Percentiles rank a stretch among this genome's conserved stretches.
These are phyloP conservation scores for Cyclophora punctaria DNA, from an alignment of 2,888 invertebrate genomes.

Conservation along the genomic window DNA sequence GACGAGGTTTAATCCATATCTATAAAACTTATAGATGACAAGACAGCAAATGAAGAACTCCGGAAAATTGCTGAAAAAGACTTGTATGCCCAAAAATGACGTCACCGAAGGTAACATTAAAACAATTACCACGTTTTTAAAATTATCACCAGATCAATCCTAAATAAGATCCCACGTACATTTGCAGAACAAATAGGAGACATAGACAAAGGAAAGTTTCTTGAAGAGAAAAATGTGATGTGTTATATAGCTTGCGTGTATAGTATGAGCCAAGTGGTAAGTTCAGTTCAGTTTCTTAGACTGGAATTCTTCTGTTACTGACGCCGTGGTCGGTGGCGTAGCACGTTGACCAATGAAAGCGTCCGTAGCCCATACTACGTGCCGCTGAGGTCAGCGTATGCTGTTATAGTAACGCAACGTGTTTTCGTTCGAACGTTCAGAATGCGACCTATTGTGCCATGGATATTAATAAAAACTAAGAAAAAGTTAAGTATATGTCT, in stretches of 20 bases:
- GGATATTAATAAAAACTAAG: no score
- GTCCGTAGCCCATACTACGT: no score
- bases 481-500: no score
- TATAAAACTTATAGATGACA: slow-evolving; percentile 32
- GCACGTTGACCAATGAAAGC: no score
- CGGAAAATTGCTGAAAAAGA: slow-evolving; percentile 35
- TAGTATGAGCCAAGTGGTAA: slow-evolving; percentile 30
- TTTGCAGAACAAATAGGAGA: slow-evolving; percentile 32
- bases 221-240: slow-evolving; percentile 39
- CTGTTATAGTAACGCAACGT: no score
- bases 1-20: not conserved
- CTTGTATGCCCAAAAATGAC: slow-evolving; percentile 38
- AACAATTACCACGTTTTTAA: not conserved
- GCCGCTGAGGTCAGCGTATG: no score
- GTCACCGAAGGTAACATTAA: slow-evolving; percentile 35
- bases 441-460: no score
- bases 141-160: no score
- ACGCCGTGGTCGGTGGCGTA: no score
- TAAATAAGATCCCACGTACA: no score
- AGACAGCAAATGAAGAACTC: slow-evolving; percentile 40
- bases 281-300: slow-evolving; percentile 5
- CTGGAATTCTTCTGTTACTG: no score
- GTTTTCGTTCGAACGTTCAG: no score
- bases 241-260: slow-evolving; percentile 42
- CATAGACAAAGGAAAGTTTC: slow-evolving; percentile 37